Evolutionary conservation across 2,113 vertebrate genomes (phyloP).

Genomic region (Istiophorus platypterus): DNA sequence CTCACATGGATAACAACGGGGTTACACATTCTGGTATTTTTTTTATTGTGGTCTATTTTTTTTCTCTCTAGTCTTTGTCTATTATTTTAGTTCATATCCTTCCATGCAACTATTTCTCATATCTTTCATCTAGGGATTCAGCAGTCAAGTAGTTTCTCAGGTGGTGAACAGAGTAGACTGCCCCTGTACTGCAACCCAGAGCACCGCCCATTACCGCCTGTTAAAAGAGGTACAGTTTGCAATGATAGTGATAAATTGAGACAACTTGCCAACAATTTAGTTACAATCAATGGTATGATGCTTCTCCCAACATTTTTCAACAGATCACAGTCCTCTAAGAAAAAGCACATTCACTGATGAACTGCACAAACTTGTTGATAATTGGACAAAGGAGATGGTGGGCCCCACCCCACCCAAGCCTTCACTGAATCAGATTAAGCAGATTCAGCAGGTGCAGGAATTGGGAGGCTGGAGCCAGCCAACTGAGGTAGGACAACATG

Average conservation of each 20-base stretch:
- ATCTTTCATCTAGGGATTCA: slow-evolving; percentile 74
- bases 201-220: slow-evolving; percentile 48
- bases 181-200: slow-evolving; percentile 66
- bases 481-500: slow-evolving; percentile 82
- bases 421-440: slow-evolving; percentile 93
- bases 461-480: slow-evolving; percentile 87
- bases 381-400: slow-evolving; percentile 91
- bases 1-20: slow-evolving; percentile 88
- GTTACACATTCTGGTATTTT: slow-evolving; percentile 82
- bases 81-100: not conserved
- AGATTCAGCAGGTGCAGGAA: slow-evolving; percentile 91
- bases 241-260: not conserved
- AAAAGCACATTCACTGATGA: slow-evolving; percentile 95
- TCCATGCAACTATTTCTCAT: not conserved
- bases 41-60: slow-evolving; percentile 11
- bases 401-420: slow-evolving; percentile 85
- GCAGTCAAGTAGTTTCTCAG: slow-evolving; percentile 78
- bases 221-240: slow-evolving; percentile 71
- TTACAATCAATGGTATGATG: not conserved
- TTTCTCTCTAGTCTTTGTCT: not conserved
- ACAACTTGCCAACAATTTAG: not conserved
- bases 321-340: slow-evolving; percentile 82
- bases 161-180: slow-evolving; percentile 72
- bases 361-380: slow-evolving; percentile 93
- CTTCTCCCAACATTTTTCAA: slow-evolving; percentile 31